A percentile compares a stretch with the other conserved stretches of the same genome.
phyloP scores from a whole-genome alignment of 2,797 vertebrate species.

The Amphiprion clarkii region DNA sequence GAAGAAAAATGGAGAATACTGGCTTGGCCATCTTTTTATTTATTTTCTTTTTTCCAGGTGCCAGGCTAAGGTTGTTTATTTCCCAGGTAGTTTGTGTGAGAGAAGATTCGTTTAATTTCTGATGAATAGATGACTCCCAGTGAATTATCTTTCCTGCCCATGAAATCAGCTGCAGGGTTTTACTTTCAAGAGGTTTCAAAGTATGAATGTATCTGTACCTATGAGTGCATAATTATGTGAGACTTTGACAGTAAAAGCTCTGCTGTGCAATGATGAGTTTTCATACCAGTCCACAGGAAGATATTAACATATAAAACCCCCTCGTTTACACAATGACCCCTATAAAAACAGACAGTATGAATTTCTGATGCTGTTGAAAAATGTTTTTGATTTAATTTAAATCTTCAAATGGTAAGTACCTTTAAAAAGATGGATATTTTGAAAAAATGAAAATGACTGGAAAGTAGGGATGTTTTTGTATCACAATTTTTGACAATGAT shows the following conservation, averaged over 20 bases:
- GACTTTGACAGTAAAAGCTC: conserved; percentile 11
- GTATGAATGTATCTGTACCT: background rate
- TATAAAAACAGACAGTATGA: background rate
- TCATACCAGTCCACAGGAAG: background rate
- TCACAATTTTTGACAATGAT: no score
- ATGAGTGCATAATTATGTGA: background rate
- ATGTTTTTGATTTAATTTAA: background rate
- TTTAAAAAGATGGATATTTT: no score
- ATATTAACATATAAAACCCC: conserved; percentile 22
- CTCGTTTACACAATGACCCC: conserved; percentile 2
- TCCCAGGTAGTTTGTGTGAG: conserved; percentile 68
- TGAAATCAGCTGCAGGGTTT: conserved; percentile 47
- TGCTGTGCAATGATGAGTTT: conserved; percentile 5
- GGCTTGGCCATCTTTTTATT: conserved; percentile 50
- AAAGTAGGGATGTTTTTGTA: no score
- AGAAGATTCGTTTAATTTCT: conserved; percentile 71
- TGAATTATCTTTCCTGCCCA: conserved; percentile 36
- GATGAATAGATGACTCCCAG: conserved; percentile 55
- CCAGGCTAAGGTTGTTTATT: conserved; percentile 51
- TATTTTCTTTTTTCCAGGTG: conserved; percentile 57
- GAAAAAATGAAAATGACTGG: no score
- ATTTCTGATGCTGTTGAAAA: background rate
- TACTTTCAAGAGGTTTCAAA: conserved; percentile 22
- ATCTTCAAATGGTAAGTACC: no score
- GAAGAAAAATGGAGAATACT: conserved; percentile 52